phyloP scores from a whole-genome alignment of 2,888 invertebrate genomes.

The Oithona nana region DNA sequence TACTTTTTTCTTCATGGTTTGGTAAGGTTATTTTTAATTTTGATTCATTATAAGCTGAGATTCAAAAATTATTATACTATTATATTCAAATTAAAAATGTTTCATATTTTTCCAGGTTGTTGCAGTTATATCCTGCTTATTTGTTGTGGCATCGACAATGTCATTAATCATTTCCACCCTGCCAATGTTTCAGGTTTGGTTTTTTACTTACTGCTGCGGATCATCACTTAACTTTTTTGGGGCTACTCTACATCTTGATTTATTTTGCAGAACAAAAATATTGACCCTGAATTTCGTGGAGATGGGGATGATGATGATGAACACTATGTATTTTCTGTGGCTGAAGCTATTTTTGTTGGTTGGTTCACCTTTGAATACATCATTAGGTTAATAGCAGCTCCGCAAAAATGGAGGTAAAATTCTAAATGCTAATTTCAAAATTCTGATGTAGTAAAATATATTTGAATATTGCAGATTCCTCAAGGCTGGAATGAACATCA shows the following conservation, averaged over 20 bases:
- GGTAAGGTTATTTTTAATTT: too few species aligned
- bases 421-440: too few species aligned
- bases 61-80: too few species aligned
- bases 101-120: conserved; percentile 8
- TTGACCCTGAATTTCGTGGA: not conserved
- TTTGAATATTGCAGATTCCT: too few species aligned
- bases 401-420: conserved; percentile 2
- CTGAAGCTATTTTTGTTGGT: conserved; percentile 12
- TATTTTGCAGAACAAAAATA: not conserved
- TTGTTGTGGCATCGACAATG: conserved; percentile 9
- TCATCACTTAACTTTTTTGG: not conserved
- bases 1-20: too few species aligned
- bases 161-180: conserved; percentile 9
- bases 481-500: conserved; percentile 12
- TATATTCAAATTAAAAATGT: too few species aligned
- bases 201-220: not conserved
- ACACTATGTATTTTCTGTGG: not conserved
- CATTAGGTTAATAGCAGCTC: conserved; percentile 10
- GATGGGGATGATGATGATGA: not conserved
- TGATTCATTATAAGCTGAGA: too few species aligned
- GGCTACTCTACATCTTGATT: not conserved
- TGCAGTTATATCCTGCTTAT: conserved; percentile 10
- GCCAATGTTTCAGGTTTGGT: conserved; percentile 9
- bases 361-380: conserved; percentile 14
- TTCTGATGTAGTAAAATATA: too few species aligned